phyloP scores from a whole-genome alignment of 2,113 vertebrate genomes.

The Brachirus orientalis region DNA sequence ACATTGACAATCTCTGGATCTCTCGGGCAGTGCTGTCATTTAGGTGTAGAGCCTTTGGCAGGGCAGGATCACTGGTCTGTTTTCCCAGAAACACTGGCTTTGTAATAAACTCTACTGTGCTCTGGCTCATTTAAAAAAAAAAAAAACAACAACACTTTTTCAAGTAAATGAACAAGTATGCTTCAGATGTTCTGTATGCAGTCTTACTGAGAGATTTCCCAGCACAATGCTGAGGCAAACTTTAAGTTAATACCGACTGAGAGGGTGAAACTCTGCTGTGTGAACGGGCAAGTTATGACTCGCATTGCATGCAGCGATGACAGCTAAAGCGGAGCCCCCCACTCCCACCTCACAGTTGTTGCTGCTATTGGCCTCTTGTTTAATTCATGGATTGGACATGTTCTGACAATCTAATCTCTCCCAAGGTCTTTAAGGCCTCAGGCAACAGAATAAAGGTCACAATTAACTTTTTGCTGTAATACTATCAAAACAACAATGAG shows the following conservation, averaged over 20 bases:
- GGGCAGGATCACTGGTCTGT: neutral
- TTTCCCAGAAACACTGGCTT: slow-evolving; percentile 17
- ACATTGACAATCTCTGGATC: slow-evolving; percentile 6
- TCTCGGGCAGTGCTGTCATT: neutral
- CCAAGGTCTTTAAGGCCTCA: neutral
- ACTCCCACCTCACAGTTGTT: neutral
- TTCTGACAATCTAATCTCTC: slow-evolving; percentile 4
- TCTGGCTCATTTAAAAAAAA: slow-evolving; percentile 1
- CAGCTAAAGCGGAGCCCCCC: slow-evolving; percentile 38
- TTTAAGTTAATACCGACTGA: slow-evolving; percentile 22
- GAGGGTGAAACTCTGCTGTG: slow-evolving; percentile 8
- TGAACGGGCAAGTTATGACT: slow-evolving; percentile 25
- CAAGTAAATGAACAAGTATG: slow-evolving; percentile 10
- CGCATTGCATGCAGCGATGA: slow-evolving; percentile 24
- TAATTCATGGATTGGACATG: neutral
- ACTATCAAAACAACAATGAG: neutral
- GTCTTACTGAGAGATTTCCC: slow-evolving; percentile 40
- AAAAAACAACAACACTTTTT: slow-evolving; percentile 21
- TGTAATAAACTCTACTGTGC: neutral
- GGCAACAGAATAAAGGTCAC: slow-evolving; percentile 34
- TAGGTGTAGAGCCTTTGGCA: slow-evolving; percentile 3
- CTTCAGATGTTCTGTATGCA: slow-evolving; percentile 31
- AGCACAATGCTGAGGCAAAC: slow-evolving; percentile 14
- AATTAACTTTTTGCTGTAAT: neutral
- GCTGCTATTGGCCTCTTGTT: neutral